Percentiles rank a stretch among this genome's conserved stretches.
phyloP scores from a whole-genome alignment of 2,888 invertebrate species.

The Microctonus brassicae region DNA sequence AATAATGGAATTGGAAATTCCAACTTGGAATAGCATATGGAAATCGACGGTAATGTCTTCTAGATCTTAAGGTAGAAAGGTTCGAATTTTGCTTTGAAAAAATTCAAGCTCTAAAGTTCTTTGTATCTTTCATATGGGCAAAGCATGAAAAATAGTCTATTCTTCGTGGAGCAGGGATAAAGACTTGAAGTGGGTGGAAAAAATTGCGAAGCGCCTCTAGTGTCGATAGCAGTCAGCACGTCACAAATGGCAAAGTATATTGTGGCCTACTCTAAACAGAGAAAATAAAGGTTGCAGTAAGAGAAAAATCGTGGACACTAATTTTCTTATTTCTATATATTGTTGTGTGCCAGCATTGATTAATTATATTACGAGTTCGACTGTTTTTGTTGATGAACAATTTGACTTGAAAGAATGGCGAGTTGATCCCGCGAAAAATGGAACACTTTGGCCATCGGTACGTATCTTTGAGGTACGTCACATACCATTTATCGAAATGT shows the following conservation, averaged over 20 bases:
- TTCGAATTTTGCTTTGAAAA: too few species aligned
- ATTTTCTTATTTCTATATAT: slow-evolving; percentile 39
- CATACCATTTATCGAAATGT: neutral
- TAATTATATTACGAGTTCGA: slow-evolving; percentile 1
- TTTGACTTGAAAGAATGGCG: slow-evolving; percentile 56
- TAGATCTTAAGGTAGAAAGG: too few species aligned
- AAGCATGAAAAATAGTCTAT: too few species aligned
- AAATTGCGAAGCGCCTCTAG: slow-evolving; percentile 1
- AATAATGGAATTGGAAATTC: too few species aligned
- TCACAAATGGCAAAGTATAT: slow-evolving; percentile 61
- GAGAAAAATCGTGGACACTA: slow-evolving; percentile 46
- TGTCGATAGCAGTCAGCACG: slow-evolving; percentile 45
- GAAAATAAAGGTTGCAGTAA: slow-evolving; percentile 40
- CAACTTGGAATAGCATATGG: too few species aligned
- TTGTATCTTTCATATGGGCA: too few species aligned
- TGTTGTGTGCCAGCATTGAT: slow-evolving; percentile 19
- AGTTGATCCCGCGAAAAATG: slow-evolving; percentile 66
- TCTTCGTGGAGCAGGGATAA: too few species aligned
- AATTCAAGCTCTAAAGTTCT: too few species aligned
- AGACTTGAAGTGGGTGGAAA: neutral
- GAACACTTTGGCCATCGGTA: slow-evolving; percentile 64
- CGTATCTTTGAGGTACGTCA: slow-evolving; percentile 36
- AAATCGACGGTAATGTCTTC: too few species aligned
- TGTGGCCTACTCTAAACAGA: slow-evolving; percentile 49
- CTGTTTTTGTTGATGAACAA: slow-evolving; percentile 3